These are phyloP conservation scores for Athripsodes cinereus DNA, from an alignment of 2,888 invertebrate genomes.

Conservation along the genomic window DNA sequence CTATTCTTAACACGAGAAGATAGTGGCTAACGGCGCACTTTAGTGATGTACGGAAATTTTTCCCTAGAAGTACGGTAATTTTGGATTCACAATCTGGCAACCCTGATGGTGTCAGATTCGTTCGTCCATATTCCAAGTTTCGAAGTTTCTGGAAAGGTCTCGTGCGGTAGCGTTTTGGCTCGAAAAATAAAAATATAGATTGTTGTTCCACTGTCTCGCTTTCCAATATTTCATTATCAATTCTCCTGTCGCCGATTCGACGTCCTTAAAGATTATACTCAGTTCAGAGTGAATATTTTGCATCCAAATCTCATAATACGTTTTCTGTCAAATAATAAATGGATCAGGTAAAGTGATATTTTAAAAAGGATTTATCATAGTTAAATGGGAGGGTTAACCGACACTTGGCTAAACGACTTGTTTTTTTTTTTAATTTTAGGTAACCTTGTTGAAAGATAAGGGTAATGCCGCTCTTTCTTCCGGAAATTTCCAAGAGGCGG, in stretches of 20 bases:
- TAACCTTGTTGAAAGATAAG: constrained; percentile 74
- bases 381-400: background rate
- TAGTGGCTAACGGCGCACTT: no score
- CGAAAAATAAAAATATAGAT: no score
- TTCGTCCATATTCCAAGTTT: constrained; percentile 2
- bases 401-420: background rate
- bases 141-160: constrained; percentile 17
- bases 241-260: no score
- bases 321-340: constrained; percentile 2
- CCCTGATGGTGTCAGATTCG: background rate
- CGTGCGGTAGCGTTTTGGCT: background rate
- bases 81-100: no score
- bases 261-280: no score
- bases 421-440: constrained; percentile 46
- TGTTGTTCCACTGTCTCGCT: background rate
- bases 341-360: constrained; percentile 15
- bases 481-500: constrained; percentile 72
- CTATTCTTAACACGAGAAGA: no score
- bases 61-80: no score
- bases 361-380: background rate
- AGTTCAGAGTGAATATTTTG: background rate
- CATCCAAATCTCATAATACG: no score
- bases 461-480: constrained; percentile 79
- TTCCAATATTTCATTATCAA: no score
- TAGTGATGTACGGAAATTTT: no score